Evolutionary conservation across 2,113 vertebrate species (phyloP).

Genomic region (Tragelaphus strepsiceros): DNA sequence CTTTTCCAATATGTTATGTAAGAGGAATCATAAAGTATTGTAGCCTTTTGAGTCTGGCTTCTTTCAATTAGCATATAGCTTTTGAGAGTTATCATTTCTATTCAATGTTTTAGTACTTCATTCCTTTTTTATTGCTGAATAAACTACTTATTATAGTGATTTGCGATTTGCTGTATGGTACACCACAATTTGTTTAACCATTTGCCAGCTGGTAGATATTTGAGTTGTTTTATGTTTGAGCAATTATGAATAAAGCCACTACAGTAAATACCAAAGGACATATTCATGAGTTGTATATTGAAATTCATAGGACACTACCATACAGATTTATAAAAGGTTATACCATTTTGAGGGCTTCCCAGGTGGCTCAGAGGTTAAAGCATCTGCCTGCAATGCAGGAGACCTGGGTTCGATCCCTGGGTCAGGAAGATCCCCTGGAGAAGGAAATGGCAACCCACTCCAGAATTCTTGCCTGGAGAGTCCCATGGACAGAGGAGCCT

Average conservation of each 20-base stretch:
- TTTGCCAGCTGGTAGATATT: neutral
- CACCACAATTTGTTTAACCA: neutral
- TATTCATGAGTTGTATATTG: neutral
- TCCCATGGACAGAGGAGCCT: no score
- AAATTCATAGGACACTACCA: neutral
- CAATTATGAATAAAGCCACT: neutral
- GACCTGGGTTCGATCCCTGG: no score
- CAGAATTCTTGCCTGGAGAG: no score
- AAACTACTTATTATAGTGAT: neutral
- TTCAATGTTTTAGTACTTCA: neutral
- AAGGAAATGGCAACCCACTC: no score
- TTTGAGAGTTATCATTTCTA: neutral
- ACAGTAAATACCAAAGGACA: neutral
- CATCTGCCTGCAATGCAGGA: no score
- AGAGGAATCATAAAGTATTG: neutral
- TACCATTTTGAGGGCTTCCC: neutral
- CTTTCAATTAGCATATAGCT: neutral
- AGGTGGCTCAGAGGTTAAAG: no score
- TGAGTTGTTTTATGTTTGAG: neutral
- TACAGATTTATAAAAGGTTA: neutral
- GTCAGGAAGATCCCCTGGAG: no score
- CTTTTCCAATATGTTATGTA: neutral
- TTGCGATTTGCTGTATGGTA: neutral
- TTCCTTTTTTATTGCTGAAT: neutral
- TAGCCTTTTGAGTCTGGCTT: neutral